These are phyloP conservation scores for Caenorhabditis wallacei DNA, from an alignment of 2,888 invertebrate species.

Conservation along the genomic window DNA sequence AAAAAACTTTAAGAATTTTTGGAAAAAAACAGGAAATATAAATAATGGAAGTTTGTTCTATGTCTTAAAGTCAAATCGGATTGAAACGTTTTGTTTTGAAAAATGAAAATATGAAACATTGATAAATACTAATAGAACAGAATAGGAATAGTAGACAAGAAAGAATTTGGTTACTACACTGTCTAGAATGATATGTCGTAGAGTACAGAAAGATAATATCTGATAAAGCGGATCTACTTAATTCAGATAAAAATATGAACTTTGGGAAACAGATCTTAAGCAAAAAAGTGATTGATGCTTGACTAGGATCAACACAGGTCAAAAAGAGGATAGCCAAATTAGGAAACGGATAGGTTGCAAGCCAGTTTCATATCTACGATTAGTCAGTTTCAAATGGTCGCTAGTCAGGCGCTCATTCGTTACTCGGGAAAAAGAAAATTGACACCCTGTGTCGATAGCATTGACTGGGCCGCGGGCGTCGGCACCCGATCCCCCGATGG, in stretches of 20 bases:
- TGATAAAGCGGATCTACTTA: background rate
- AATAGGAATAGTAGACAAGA: no score
- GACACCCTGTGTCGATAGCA: constrained; percentile 55
- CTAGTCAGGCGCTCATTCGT: constrained; percentile 46
- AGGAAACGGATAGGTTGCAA: background rate
- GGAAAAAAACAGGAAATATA: background rate
- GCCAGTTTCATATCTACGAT: constrained; percentile 2
- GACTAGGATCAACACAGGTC: background rate
- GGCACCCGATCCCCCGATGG: constrained; percentile 45
- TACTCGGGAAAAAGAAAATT: constrained; percentile 48
- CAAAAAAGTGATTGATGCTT: background rate
- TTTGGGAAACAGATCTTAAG: background rate
- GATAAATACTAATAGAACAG: no score
- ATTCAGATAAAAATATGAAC: background rate
- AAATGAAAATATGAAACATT: no score
- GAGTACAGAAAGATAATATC: background rate
- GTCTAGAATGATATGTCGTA: background rate
- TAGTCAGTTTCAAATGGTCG: background rate
- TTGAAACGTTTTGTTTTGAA: no score
- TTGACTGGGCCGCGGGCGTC: background rate
- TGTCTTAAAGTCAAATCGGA: no score
- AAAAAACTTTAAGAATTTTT: constrained; percentile 3
- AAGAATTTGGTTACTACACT: no score
- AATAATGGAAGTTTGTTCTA: constrained; percentile 5
- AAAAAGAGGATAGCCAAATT: background rate